A percentile compares a stretch with the other conserved stretches of the same genome.
Conservation (phyloP, 2,888 invertebrate genomes). For the Watsonalla cultraria region DNA sequence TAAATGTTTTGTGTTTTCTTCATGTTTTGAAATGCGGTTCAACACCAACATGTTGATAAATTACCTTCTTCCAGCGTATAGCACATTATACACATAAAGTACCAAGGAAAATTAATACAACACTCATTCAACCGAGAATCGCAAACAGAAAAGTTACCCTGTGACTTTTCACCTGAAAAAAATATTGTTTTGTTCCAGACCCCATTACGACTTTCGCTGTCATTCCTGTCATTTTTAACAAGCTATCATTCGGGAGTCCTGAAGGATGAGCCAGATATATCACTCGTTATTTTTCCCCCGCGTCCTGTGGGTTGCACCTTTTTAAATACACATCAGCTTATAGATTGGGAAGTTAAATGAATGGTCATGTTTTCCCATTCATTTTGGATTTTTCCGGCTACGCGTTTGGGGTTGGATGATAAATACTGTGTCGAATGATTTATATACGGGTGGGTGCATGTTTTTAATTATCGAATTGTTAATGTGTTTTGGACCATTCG, state of each 20-base stretch:
- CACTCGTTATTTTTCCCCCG: constrained; percentile 1
- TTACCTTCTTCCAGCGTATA: too few relatives aligned
- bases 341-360: not conserved
- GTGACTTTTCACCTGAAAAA: too few relatives aligned
- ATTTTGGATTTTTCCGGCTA: not conserved
- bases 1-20: too few relatives aligned
- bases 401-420: not conserved
- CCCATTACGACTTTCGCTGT: constrained; percentile 4
- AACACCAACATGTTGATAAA: not conserved
- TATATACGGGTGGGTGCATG: not conserved
- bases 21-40: not conserved
- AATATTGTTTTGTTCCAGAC: too few relatives aligned
- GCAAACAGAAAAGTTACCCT: too few relatives aligned
- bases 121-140: too few relatives aligned
- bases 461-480: too few relatives aligned
- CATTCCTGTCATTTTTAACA: constrained; percentile 11
- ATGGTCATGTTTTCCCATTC: not conserved
- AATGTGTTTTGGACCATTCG: too few relatives aligned
- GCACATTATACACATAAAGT: too few relatives aligned
- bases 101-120: too few relatives aligned
- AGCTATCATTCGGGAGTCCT: constrained; percentile 9
- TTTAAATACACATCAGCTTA: not conserved
- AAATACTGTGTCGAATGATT: not conserved
- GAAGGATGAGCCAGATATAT: constrained; percentile 4
- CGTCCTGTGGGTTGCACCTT: not conserved